These are phyloP conservation scores for Sapayoa aenigma DNA, from an alignment of 2,113 vertebrate species.

Conservation along the genomic window DNA sequence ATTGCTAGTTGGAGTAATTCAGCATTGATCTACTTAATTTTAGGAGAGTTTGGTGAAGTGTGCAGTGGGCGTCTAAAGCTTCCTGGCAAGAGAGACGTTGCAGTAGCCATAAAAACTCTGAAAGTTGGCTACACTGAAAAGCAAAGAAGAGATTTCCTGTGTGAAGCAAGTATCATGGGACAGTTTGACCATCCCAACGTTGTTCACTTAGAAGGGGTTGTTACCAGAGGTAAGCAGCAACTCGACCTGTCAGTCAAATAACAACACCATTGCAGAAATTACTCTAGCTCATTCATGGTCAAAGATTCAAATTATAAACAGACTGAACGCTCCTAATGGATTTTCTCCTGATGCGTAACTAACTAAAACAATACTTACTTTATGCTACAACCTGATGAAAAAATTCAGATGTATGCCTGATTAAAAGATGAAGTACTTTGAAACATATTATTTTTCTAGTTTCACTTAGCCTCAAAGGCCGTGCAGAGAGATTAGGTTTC, in stretches of 20 bases:
- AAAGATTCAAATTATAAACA: slow-evolving; percentile 25
- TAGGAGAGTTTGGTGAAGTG: slow-evolving; percentile 98
- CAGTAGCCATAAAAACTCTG: slow-evolving; percentile 95
- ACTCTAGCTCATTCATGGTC: background rate
- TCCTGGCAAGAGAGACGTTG: slow-evolving; percentile 91
- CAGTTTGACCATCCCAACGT: slow-evolving; percentile 98
- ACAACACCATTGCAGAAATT: background rate
- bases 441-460: slow-evolving; percentile 38
- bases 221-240: slow-evolving; percentile 87
- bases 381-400: slow-evolving; percentile 16
- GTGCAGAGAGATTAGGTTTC: slow-evolving; percentile 32
- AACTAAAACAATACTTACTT: slow-evolving; percentile 57
- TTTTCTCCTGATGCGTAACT: slow-evolving; percentile 39
- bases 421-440: slow-evolving; percentile 55
- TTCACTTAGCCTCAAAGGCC: slow-evolving; percentile 50
- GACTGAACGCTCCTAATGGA: slow-evolving; percentile 20
- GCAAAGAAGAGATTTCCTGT: slow-evolving; percentile 94
- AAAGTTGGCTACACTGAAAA: slow-evolving; percentile 98
- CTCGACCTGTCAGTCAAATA: background rate
- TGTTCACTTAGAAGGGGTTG: slow-evolving; percentile 95
- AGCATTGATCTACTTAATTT: slow-evolving; percentile 5
- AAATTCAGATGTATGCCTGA: background rate
- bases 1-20: background rate
- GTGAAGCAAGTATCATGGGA: slow-evolving; percentile 98
- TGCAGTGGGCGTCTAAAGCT: slow-evolving; percentile 96